Evolutionary conservation across 2,888 invertebrate genomes (phyloP), one percentile per base, ranked within the genome.

Genomic region (Carcina quercana): DNA sequence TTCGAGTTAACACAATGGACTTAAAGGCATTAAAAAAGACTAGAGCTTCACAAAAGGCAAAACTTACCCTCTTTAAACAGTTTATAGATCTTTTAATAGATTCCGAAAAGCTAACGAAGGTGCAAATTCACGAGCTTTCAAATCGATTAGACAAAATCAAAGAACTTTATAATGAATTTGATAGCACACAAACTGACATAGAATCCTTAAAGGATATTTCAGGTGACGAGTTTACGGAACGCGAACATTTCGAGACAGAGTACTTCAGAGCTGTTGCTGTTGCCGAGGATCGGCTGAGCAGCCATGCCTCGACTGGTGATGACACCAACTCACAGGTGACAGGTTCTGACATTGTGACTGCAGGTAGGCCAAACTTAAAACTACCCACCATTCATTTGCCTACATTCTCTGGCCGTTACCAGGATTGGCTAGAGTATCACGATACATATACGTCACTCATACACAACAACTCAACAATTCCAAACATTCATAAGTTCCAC

Each of bases 371-470:
- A 24, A 28, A 10, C 17, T 3, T 38, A 15, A 40, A 37, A 28
- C 25, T 40, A 14, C 40, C 40, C 11, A 34, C 36, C 3, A 39
- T 42, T 14, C 28, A 32, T 7, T 22, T 35, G 15, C 35, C 34
- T 25, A 32, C 24, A n/a, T 37, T 40, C 17, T 29, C 34, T n/a
- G 43, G 41, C 6, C 21, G 12, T 2, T 34, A 35, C 30, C 35
- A 41, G 3, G 24, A 41, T 12, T 44, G 43, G 41, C 19, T 41
- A n/a, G 41, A 35, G n/a, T 44, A 34, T 27, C 32, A 35, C 10
- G 41, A 42, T 13, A 42, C 37, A 1, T 44, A 28, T 10, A 25
- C 6, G 2, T 40, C 41, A 17, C 24, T 41, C 2, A 40, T 44
- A 24, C 41, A 42, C 13, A 15, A 2, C 0, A 32, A 35, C 15